phyloP scores from a whole-genome alignment of 2,888 invertebrate species.

The Ophion slaviceki region DNA sequence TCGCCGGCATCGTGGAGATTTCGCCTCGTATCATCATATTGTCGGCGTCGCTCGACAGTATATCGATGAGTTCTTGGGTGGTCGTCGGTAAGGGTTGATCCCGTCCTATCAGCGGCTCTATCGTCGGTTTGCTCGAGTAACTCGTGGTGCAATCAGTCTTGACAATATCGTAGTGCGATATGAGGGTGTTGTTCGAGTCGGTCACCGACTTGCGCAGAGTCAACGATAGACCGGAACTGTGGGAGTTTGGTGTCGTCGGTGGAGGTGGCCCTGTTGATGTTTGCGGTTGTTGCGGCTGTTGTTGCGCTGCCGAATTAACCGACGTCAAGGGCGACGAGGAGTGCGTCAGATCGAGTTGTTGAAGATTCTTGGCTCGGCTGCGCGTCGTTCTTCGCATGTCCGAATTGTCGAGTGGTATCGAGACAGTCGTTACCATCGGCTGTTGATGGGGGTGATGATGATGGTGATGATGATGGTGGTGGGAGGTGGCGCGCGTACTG shows the following conservation, averaged over 20 bases:
- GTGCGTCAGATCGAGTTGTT: conserved; percentile 74
- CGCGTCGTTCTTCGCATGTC: conserved; percentile 81
- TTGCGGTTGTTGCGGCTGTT: neutral
- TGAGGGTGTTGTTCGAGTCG: conserved; percentile 80
- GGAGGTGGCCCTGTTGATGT: conserved; percentile 48
- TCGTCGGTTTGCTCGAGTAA: conserved; percentile 75
- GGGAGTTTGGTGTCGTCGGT: conserved; percentile 72
- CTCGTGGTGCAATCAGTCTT: conserved; percentile 81
- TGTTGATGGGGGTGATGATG: conserved; percentile 68
- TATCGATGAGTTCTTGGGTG: conserved; percentile 81
- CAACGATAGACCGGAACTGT: conserved; percentile 77
- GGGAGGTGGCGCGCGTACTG: conserved; percentile 29
- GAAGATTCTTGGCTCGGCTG: conserved; percentile 79
- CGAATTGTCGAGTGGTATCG: conserved; percentile 78
- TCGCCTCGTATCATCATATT: conserved; percentile 70
- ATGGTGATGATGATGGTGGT: conserved; percentile 55
- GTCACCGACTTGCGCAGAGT: conserved; percentile 81
- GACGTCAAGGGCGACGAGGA: conserved; percentile 37
- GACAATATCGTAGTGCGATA: conserved; percentile 82
- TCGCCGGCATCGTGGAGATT: conserved; percentile 40
- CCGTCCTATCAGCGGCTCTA: conserved; percentile 77
- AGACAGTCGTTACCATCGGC: conserved; percentile 77
- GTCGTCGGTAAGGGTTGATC: conserved; percentile 80
- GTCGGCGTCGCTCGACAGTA: conserved; percentile 80
- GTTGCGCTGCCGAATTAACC: neutral